Base-by-base conservation (phyloP, 2,113 vertebrate species). In the Scytalopus superciliaris region DNA sequence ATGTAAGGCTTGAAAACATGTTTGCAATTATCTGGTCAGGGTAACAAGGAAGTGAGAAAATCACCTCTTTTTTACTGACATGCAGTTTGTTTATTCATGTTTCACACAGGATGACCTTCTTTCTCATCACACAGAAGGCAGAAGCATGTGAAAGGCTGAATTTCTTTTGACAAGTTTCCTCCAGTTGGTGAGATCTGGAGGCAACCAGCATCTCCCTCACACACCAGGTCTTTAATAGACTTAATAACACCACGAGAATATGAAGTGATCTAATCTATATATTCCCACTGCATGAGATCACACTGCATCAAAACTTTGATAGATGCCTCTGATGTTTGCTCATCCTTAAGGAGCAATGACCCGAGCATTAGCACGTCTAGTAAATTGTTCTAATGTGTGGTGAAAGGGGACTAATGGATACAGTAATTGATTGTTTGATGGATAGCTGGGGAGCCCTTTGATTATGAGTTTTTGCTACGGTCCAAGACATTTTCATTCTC, bases 311-410 rank as follows among this genome's bases (percentile, higher is more conserved):
- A 89, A 97, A 96, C 73, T 82, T 91, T 96, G 95, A 95, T 70
- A 64, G 94, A 95, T 96, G 82, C 88, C 90, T 92, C 66, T 57
- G 56, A 31, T 94, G 83, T 95, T 94, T 96, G 93, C 90, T 93
- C 90, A 94, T 93, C 95, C 84, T 93, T 89, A 74, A 90, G 73
- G 91, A 96, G 95, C 95, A 94, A 87, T 88, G 94, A 96, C 96
- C 94, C 4, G 6, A 83, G 63, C 92, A 96, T 93, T 63, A 91
- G 87, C 89, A 89, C n/a, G 93, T 88, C 87, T 93, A 96, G 87
- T 94, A 97, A 96, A 97, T 97, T 97, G 91, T 94, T 85, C 84
- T 97, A 97, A 97, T 96, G 93, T 95, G 95, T 93, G 87, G 70
- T 93, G 94, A 97, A 94, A 97, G 95, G 87, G 75, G 81, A 93